These are phyloP conservation scores for Dipodomys stephensi DNA, from an alignment of 2,113 vertebrate genomes.

Conservation along the genomic window DNA sequence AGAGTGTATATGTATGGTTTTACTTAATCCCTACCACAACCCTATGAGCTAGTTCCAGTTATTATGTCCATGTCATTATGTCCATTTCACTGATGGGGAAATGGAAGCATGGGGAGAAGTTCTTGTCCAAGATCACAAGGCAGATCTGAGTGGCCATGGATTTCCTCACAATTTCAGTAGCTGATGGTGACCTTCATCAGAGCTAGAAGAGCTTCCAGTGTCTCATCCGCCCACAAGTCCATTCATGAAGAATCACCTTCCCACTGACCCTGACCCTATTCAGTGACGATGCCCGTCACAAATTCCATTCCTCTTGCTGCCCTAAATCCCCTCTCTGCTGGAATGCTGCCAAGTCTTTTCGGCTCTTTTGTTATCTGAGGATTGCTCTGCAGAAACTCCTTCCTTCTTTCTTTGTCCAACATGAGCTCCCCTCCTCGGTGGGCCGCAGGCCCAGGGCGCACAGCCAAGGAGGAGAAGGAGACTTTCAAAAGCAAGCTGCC, in stretches of 20 bases:
- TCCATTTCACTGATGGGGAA: not conserved
- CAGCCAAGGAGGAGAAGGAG: slow-evolving; percentile 47
- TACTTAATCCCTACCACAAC: not conserved
- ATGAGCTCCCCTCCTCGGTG: not conserved
- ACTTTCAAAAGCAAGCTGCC: not conserved
- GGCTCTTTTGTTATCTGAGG: not conserved
- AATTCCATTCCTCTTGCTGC: slow-evolving; percentile 41
- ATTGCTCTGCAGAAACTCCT: not conserved
- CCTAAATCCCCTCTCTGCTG: slow-evolving; percentile 3
- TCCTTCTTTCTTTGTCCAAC: not conserved
- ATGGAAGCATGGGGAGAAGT: not conserved
- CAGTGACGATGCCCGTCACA: not conserved
- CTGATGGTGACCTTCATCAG: not conserved
- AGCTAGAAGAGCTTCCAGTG: not conserved
- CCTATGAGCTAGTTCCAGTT: not conserved
- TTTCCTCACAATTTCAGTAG: slow-evolving; percentile 37
- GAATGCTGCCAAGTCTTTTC: slow-evolving; percentile 32
- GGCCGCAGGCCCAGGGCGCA: not conserved
- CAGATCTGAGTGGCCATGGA: not conserved
- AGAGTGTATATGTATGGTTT: not conserved
- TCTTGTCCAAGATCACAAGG: slow-evolving; percentile 7
- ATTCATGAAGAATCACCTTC: slow-evolving; percentile 11
- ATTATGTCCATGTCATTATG: not conserved
- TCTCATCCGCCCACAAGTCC: not conserved
- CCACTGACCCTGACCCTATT: slow-evolving; percentile 9